Conservation (phyloP, 2,113 vertebrate genomes). For the Trachemys scripta region DNA sequence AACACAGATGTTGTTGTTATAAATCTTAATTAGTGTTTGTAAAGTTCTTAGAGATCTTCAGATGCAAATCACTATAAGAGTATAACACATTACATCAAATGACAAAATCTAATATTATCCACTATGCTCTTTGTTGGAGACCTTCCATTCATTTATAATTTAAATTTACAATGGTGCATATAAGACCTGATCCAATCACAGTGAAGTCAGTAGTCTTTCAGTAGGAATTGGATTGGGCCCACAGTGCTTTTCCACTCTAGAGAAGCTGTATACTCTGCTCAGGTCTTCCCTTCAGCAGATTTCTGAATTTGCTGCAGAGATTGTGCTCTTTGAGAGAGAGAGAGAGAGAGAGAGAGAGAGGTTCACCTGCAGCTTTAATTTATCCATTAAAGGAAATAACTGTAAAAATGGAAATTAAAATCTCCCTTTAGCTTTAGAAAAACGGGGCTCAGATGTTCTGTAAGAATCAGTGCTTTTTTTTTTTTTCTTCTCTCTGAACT, state of each 20-base stretch:
- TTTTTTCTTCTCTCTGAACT: neutral
- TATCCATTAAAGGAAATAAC: neutral
- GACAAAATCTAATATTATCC: neutral
- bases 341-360: neutral
- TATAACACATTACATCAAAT: neutral
- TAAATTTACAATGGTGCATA: fast-evolving
- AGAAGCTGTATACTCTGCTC: too few species aligned
- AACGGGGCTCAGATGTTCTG: neutral
- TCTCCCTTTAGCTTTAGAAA: slow-evolving; percentile 5
- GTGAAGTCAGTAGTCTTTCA: neutral
- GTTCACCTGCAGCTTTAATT: neutral
- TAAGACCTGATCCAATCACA: neutral
- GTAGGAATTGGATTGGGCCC: neutral
- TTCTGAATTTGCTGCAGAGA: neutral
- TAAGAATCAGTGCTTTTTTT: neutral
- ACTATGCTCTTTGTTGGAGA: neutral
- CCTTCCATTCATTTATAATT: neutral
- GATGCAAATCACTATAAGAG: neutral
- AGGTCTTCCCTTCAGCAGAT: neutral
- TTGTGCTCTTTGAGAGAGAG: neutral
- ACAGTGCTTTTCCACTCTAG: neutral
- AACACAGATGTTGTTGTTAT: neutral
- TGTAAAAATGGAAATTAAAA: neutral
- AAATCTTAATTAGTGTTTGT: neutral
- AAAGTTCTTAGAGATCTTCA: neutral